Evolutionary conservation across 2,888 invertebrate species (phyloP), one percentile per base, ranked within the genome.

Genomic region (Corythucha ciliata): DNA sequence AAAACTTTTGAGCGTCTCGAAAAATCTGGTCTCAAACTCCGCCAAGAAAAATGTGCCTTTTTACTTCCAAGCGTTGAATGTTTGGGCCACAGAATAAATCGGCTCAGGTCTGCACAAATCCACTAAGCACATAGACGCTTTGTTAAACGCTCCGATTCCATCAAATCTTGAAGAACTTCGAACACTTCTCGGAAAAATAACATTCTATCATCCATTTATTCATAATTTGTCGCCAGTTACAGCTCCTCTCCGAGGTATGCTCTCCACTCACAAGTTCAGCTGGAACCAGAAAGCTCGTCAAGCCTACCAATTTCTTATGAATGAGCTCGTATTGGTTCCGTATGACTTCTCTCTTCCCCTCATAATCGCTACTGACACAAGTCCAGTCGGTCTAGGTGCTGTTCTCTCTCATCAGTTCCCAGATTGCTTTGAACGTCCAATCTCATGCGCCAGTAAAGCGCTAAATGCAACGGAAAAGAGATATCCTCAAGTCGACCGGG

Each of bases 351-450:
- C 60, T 14, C 48, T 60, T 34, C 59, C 60, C 1, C 7, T 66
- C 4, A 12, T 60, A 25, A 37, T 65, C 20, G 61, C 62, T 4
- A 57, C 55, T 1, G 63, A 66, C 55, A 63, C 65, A 12, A 57
- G 56, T 14, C 58, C 47, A 4, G 47, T 47, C 2, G 47, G 21
- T 7, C 21, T 47, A n/a, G 36, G 47, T 5, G 47, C 47, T 49
- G 22, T 44, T 21, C 48, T 68, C 10, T 62, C 61, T 2, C 66
- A 68, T 50, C 54, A 57, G 18, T 61, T 58, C 29, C 49, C 51
- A 21, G 64, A 68, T 58, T 64, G 65, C 16, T 52, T 57, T n/a
- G 67, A 69, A 52, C 55, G 63, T 41, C 68, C 67, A 3, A 64
- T 69, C 27, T 60, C 63, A 10, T 68, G 63, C 58, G 66, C 67